Percentiles rank a stretch among this genome's conserved stretches.
phyloP scores from a whole-genome alignment of 2,888 invertebrate species.

The Argyresthia goedartella region DNA sequence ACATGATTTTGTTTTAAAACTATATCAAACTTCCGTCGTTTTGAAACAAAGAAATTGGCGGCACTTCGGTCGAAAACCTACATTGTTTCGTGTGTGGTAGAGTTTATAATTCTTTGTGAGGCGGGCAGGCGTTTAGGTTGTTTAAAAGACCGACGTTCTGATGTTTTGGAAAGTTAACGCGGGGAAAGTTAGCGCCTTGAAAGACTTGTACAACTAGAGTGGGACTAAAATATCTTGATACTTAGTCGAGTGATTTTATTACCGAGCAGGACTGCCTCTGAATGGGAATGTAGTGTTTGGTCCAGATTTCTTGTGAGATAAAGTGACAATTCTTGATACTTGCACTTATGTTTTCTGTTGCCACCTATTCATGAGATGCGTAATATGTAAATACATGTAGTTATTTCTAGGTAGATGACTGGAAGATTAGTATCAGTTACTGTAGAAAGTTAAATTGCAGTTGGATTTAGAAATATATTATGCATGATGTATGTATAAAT shows the following conservation, averaged over 20 bases:
- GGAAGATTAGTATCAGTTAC: too few relatives aligned
- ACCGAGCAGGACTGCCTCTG: not conserved
- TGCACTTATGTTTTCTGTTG: too few relatives aligned
- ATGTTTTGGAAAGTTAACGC: slow-evolving; percentile 55
- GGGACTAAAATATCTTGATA: not conserved
- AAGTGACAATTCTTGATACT: too few relatives aligned
- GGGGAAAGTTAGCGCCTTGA: slow-evolving; percentile 52
- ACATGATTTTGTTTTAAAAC: too few relatives aligned
- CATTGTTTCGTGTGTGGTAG: not conserved
- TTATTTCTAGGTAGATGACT: too few relatives aligned
- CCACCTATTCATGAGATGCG: too few relatives aligned
- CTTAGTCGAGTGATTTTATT: too few relatives aligned
- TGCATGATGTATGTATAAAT: too few relatives aligned
- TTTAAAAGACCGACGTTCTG: slow-evolving; percentile 20
- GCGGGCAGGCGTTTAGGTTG: slow-evolving; percentile 21
- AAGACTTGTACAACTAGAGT: slow-evolving; percentile 12
- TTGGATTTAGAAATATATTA: too few relatives aligned
- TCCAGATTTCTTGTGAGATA: too few relatives aligned
- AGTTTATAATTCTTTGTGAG: slow-evolving; percentile 10
- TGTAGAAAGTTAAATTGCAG: too few relatives aligned
- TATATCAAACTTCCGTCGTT: not conserved
- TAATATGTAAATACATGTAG: too few relatives aligned
- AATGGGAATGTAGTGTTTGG: not conserved
- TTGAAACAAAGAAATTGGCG: not conserved
- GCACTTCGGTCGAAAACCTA: not conserved